Conservation (phyloP, 2,797 vertebrate genomes). For the Syngnathus rostellatus region DNA sequence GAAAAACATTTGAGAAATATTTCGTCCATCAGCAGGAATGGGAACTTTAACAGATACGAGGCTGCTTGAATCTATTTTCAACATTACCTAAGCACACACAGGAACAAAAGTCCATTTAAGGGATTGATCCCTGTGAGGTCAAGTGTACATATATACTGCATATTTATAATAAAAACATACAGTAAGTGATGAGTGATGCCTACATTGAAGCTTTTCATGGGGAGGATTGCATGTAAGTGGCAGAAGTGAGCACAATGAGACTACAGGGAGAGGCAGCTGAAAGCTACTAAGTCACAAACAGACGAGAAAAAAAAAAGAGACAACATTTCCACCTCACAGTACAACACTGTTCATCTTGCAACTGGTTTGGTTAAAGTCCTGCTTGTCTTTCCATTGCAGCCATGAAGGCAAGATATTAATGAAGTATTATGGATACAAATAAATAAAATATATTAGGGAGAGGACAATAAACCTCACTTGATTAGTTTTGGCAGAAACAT, state of each 20-base stretch:
- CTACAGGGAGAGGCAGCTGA: constrained; percentile 31
- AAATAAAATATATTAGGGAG: too few species aligned
- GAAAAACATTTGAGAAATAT: neutral
- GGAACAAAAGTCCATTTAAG: constrained; percentile 15
- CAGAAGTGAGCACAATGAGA: constrained; percentile 8
- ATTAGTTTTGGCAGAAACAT: neutral
- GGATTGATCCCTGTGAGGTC: neutral
- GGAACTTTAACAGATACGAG: neutral
- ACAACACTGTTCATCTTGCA: neutral
- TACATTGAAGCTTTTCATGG: neutral
- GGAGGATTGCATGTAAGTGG: constrained; percentile 2
- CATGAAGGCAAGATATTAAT: neutral
- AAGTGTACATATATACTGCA: neutral
- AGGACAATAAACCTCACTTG: neutral
- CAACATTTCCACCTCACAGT: constrained; percentile 2
- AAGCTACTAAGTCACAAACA: constrained; percentile 27
- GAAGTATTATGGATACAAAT: neutral
- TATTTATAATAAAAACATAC: neutral
- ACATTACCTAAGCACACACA: constrained; percentile 1
- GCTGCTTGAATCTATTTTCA: neutral
- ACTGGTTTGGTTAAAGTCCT: neutral
- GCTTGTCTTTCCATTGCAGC: neutral
- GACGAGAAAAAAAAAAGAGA: neutral
- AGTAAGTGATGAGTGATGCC: constrained; percentile 14
- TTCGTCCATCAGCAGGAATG: neutral